Evolutionary conservation across 2,113 vertebrate genomes (phyloP), one percentile per base, ranked within the genome.

Genomic region (Phaetusa simplex): DNA sequence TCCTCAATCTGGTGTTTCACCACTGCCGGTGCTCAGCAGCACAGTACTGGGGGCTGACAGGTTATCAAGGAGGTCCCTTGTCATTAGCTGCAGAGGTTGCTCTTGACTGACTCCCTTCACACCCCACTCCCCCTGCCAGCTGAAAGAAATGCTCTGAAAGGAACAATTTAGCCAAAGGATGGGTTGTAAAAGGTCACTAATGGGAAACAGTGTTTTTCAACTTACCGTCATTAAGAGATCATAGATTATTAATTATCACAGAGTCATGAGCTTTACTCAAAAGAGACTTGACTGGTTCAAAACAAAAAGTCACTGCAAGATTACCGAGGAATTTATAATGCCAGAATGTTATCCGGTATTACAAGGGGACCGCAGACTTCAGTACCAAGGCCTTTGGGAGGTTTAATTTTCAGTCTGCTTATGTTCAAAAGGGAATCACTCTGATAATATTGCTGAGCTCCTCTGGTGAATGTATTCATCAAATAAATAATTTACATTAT

Each of bases 401-500:
- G 79, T 67, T 85, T 89, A 47, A n/a, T 95, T 95, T 94, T 87
- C 72, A 94, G 32, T 64, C 59, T 69, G 29, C 30, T 71, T 49
- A n/a, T 84, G 36, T 55, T 88, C 27, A 69, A 36, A 82, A 66
- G 55, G 73, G 24, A 92, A 89, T 93, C 23, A 19, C 55, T 77
- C 36, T 21, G 73, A 56, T 47, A 70, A 47, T 80, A 43, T 73
- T 52, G 40, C 65, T 74, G 73, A 92, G 59, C 58, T 96, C 52
- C 84, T 84, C 85, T 64, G 52, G 89, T 29, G 94, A 95, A 98
- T 91, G 80, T 96, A 79, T 76, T 97, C 82, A 94, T 88, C 94
- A 94, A 77, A 90, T 98, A 94, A 98, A 98, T 97, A 97, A 98
- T 98, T 97, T 94, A 97, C 94, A 92, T 97, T 70, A 95, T 95